These are phyloP conservation scores for Lepidocolaptes lacrymiger DNA, from an alignment of 2,797 vertebrate species.

Conservation along the genomic window DNA sequence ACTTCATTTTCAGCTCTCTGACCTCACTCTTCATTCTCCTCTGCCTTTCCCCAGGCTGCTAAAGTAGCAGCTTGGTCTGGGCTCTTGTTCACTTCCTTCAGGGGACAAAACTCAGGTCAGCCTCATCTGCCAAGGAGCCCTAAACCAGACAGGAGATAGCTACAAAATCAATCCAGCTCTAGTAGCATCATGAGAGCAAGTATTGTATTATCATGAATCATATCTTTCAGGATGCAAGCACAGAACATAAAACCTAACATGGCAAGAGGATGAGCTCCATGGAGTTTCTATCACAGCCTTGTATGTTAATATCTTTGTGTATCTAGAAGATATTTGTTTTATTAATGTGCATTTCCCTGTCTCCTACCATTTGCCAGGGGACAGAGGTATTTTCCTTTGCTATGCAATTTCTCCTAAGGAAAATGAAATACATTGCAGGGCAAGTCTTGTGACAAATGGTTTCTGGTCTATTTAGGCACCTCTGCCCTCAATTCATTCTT, in stretches of 20 bases:
- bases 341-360: slow-evolving; percentile 11
- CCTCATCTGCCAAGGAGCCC: neutral
- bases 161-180: neutral
- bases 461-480: slow-evolving; percentile 57
- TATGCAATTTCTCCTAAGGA: slow-evolving; percentile 56
- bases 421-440: slow-evolving; percentile 51
- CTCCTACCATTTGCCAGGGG: neutral
- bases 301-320: neutral
- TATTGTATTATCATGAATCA: neutral
- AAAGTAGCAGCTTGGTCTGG: neutral
- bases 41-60: neutral
- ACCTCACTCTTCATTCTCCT: neutral
- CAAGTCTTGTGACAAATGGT: slow-evolving; percentile 40
- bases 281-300: neutral
- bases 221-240: neutral
- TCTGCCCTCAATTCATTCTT: slow-evolving; percentile 69
- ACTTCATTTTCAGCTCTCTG: neutral
- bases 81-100: neutral
- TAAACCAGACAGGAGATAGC: neutral
- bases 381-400: slow-evolving; percentile 43
- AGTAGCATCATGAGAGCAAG: neutral
- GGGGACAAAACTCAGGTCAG: neutral
- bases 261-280: neutral
- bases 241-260: neutral
- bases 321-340: neutral